A percentile compares a stretch with the other conserved stretches of the same genome.
Conservation (phyloP, 2,113 vertebrate species). For the Lycaon pictus region DNA sequence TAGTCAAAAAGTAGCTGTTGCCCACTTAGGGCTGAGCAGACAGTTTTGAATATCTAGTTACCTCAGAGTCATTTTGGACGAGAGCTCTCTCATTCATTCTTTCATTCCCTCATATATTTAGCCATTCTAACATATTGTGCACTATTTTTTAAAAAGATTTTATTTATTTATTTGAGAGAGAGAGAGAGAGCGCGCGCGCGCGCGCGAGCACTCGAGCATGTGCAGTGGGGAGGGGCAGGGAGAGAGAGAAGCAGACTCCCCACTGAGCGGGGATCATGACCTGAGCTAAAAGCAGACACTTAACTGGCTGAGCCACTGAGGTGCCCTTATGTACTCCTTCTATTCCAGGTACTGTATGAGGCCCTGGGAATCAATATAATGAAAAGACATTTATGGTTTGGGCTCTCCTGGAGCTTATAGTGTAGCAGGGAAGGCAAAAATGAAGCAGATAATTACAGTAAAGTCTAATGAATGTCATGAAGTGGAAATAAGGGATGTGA, state of each 20-base stretch:
- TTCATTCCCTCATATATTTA: neutral
- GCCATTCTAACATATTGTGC: slow-evolving; percentile 6
- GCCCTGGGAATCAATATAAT: neutral
- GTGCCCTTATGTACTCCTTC: neutral
- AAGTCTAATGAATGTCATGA: slow-evolving; percentile 47
- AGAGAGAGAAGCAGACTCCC: no score
- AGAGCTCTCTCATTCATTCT: slow-evolving; percentile 4
- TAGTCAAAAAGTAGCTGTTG: slow-evolving; percentile 31
- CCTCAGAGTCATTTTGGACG: slow-evolving; percentile 7
- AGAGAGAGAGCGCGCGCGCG: no score
- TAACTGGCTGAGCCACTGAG: no score
- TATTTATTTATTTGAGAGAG: no score
- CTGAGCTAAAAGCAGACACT: no score
- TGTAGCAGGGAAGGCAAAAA: slow-evolving; percentile 28
- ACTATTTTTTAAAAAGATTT: neutral
- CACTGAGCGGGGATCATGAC: no score
- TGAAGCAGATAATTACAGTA: slow-evolving; percentile 14
- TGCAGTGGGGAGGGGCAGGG: no score
- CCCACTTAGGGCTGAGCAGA: neutral
- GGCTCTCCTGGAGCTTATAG: neutral
- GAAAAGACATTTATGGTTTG: slow-evolving; percentile 22
- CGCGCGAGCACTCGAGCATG: no score
- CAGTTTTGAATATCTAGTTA: slow-evolving; percentile 2
- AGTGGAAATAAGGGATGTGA: slow-evolving; percentile 29
- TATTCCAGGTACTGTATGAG: neutral